These are phyloP conservation scores for Leiothrix lutea DNA, from an alignment of 2,113 vertebrate species.

Conservation along the genomic window DNA sequence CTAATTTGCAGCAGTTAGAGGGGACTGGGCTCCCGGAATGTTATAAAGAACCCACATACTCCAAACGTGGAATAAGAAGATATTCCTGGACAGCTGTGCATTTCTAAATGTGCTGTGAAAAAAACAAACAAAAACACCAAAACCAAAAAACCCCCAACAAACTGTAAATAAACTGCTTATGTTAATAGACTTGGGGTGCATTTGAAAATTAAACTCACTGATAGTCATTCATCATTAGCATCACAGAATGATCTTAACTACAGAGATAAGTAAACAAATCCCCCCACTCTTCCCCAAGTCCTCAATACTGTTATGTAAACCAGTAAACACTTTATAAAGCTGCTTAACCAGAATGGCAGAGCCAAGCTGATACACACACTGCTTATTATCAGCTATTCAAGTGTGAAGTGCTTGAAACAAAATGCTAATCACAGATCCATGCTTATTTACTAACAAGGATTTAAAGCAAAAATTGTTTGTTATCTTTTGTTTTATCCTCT, in stretches of 20 bases:
- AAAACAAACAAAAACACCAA: not conserved
- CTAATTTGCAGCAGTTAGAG: not conserved
- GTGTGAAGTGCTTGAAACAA: slow-evolving; percentile 7
- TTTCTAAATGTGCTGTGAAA: not conserved
- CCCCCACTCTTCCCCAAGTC: not conserved
- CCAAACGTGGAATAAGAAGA: not conserved
- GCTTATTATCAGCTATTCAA: slow-evolving; percentile 7
- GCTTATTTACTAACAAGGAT: slow-evolving; percentile 9
- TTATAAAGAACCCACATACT: not conserved
- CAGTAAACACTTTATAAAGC: not conserved
- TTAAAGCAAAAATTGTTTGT: slow-evolving; percentile 3
- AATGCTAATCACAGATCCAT: slow-evolving; percentile 16
- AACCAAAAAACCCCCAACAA: too few relatives aligned
- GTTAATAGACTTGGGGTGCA: not conserved
- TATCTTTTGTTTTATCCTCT: not conserved
- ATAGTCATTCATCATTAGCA: not conserved
- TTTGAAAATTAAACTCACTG: not conserved
- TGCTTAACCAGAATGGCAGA: not conserved
- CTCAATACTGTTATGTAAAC: not conserved
- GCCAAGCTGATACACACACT: not conserved
- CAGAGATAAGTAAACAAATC: not conserved
- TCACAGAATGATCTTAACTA: not conserved
- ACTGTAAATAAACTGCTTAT: not conserved
- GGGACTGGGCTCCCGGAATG: not conserved
- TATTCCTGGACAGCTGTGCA: not conserved